These are phyloP conservation scores for Pygocentrus nattereri DNA, from an alignment of 2,797 vertebrate genomes.

Conservation along the genomic window DNA sequence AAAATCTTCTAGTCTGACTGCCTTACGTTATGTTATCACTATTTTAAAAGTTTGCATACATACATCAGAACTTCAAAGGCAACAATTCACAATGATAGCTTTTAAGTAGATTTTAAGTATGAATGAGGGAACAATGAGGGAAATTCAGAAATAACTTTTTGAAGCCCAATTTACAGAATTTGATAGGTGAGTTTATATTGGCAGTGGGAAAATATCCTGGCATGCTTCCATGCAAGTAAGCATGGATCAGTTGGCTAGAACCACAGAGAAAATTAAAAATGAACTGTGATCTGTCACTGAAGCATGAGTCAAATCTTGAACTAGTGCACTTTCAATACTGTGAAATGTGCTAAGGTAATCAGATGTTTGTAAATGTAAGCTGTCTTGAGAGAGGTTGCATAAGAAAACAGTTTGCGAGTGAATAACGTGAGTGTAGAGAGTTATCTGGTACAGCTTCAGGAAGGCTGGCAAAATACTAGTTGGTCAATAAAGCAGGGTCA, in stretches of 20 bases:
- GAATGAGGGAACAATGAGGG: not conserved
- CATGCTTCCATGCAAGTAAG: not conserved
- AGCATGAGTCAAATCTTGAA: not conserved
- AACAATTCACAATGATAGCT: not conserved
- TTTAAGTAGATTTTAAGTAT: not conserved
- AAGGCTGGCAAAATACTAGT: not conserved
- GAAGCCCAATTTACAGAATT: not conserved
- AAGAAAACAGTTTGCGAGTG: not conserved
- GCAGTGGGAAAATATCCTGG: not conserved
- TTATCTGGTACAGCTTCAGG: not conserved
- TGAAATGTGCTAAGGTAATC: not conserved
- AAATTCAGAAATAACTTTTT: not conserved
- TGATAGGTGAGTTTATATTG: not conserved
- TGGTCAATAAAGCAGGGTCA: constrained; percentile 8
- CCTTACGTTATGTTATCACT: too few relatives aligned
- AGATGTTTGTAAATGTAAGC: not conserved
- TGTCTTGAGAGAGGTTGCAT: not conserved
- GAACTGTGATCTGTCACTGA: not conserved
- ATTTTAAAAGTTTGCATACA: constrained; percentile 3
- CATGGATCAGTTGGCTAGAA: not conserved
- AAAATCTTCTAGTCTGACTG: not conserved
- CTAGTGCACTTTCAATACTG: not conserved
- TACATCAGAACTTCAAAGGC: not conserved
- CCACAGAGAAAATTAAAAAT: not conserved
- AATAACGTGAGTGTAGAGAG: not conserved